Evolutionary conservation across 2,113 vertebrate species (phyloP).

Genomic region (Psilopogon haemacephalus): DNA sequence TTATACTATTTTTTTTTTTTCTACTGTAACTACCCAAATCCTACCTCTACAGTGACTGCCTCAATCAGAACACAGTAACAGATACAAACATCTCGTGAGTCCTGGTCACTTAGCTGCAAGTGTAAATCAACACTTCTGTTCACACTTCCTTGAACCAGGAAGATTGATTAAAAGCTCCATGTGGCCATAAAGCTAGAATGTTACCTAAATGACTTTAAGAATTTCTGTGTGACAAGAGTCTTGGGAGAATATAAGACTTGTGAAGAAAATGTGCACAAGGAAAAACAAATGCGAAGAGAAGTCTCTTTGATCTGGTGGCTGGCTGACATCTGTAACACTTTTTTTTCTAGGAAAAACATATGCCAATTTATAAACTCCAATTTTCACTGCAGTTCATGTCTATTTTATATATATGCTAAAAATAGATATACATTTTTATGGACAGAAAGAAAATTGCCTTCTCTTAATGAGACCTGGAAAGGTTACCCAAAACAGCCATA

Average conservation of each 20-base stretch:
- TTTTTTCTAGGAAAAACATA: not conserved
- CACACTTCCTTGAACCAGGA: constrained; percentile 33
- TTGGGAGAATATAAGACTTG: not conserved
- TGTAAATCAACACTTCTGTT: constrained; percentile 52
- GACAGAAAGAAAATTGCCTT: not conserved
- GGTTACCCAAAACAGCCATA: not conserved
- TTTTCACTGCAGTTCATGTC: not conserved
- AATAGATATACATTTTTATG: not conserved
- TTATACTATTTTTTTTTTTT: not conserved
- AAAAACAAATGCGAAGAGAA: not conserved
- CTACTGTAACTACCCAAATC: not conserved
- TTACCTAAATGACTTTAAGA: constrained; percentile 15
- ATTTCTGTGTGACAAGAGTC: not conserved
- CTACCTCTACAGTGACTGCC: not conserved
- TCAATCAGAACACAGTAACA: constrained; percentile 2
- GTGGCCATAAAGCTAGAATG: not conserved
- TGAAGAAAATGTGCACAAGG: constrained; percentile 6
- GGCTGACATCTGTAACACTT: not conserved
- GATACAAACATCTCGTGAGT: constrained; percentile 36
- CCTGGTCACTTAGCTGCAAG: constrained; percentile 17
- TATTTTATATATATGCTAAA: not conserved
- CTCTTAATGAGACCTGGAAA: not conserved
- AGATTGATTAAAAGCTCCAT: constrained; percentile 45
- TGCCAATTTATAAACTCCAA: not conserved
- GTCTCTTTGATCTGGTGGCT: not conserved